A percentile compares a stretch with the other conserved stretches of the same genome.
Evolutionary conservation across 2,888 invertebrate genomes (phyloP).

Genomic region (Limnephilus rhombicus): DNA sequence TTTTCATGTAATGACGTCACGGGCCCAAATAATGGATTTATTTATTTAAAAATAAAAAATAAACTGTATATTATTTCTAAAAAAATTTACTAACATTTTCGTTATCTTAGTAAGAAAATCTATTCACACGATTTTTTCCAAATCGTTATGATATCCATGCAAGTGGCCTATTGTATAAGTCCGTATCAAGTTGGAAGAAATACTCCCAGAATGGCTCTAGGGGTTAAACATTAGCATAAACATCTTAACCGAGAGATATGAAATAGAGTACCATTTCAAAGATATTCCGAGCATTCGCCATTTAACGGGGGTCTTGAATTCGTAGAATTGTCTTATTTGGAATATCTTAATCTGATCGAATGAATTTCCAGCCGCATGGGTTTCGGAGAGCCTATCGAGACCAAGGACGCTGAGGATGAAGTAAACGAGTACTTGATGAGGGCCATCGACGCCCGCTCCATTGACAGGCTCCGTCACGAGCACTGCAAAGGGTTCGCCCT

Average conservation of each 20-base stretch:
- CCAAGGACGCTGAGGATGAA: conserved; percentile 92
- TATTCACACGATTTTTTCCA: too few relatives aligned
- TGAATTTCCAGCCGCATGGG: conserved; percentile 61
- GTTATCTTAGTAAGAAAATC: too few relatives aligned
- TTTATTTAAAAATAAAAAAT: too few relatives aligned
- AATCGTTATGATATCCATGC: too few relatives aligned
- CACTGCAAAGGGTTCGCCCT: conserved; percentile 92
- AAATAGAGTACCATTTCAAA: neutral
- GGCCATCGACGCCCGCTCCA: conserved; percentile 96
- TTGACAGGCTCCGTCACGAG: conserved; percentile 91
- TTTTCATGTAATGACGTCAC: too few relatives aligned
- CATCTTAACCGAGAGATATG: neutral
- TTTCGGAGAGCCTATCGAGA: conserved; percentile 81
- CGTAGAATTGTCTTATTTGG: neutral
- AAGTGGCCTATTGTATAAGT: too few relatives aligned
- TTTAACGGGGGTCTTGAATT: neutral
- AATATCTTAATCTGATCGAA: neutral
- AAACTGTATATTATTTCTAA: too few relatives aligned
- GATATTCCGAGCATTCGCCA: conserved; percentile 10
- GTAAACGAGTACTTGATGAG: conserved; percentile 97
- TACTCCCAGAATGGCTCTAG: too few relatives aligned
- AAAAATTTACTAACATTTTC: too few relatives aligned
- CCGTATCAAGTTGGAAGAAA: too few relatives aligned
- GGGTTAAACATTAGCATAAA: too few relatives aligned
- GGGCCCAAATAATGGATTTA: too few relatives aligned